phyloP scores from a whole-genome alignment of 1,140 invertebrate genomes.

The Lasioglossum baleicum region DNA sequence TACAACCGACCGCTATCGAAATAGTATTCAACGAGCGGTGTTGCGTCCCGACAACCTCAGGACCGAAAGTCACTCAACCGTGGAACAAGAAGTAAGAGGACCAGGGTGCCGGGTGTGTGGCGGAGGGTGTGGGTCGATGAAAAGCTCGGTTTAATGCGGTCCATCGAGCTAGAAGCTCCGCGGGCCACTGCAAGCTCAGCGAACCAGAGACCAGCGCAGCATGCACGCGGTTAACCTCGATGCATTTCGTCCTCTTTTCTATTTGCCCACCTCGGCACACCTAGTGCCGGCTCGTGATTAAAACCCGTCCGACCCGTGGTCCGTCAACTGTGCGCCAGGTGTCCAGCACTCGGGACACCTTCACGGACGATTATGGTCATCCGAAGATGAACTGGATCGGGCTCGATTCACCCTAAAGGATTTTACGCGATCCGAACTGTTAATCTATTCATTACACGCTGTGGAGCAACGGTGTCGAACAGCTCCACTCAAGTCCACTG shows the following conservation, averaged over 20 bases:
- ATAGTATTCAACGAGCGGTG: too few relatives aligned
- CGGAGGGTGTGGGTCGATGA: conserved; percentile 27
- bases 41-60: too few relatives aligned
- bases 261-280: background rate
- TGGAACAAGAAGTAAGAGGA: background rate
- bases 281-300: conserved; percentile 1
- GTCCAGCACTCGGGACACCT: too few relatives aligned
- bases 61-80: background rate
- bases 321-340: too few relatives aligned
- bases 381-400: too few relatives aligned
- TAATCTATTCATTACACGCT: too few relatives aligned
- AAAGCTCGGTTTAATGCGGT: conserved; percentile 52
- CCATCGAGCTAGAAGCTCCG: conserved; percentile 41
- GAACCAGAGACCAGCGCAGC: conserved; percentile 29
- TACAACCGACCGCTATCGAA: too few relatives aligned
- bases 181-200: conserved; percentile 47
- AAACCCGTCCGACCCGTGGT: background rate
- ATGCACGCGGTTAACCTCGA: conserved; percentile 27
- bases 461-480: too few relatives aligned
- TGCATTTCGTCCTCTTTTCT: conserved; percentile 18
- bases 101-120: background rate
- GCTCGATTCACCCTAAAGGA: too few relatives aligned
- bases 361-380: too few relatives aligned
- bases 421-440: too few relatives aligned
- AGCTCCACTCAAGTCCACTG: too few relatives aligned